phyloP scores from a whole-genome alignment of 2,113 vertebrate genomes.

The Neodontobutis hainanensis region DNA sequence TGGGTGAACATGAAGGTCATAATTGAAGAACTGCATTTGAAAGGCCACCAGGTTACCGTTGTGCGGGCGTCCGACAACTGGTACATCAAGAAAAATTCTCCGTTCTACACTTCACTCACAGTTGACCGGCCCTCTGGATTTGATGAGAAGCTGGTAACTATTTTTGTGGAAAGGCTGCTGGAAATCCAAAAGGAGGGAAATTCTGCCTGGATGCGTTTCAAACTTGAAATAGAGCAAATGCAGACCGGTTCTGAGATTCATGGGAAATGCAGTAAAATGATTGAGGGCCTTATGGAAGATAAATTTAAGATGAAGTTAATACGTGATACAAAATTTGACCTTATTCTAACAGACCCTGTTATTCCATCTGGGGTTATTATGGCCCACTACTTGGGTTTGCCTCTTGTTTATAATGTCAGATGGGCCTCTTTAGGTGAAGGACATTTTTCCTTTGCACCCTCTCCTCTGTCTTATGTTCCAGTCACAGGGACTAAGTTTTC shows the following conservation, averaged over 20 bases:
- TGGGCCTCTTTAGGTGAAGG: slow-evolving; percentile 68
- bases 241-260: not conserved
- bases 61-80: slow-evolving; percentile 48
- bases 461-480: slow-evolving; percentile 74
- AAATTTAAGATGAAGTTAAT: slow-evolving; percentile 45
- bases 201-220: slow-evolving; percentile 35
- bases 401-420: slow-evolving; percentile 72
- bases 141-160: slow-evolving; percentile 34
- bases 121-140: slow-evolving; percentile 35
- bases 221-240: slow-evolving; percentile 45
- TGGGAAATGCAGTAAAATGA: slow-evolving; percentile 11
- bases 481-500: slow-evolving; percentile 40
- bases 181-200: slow-evolving; percentile 42
- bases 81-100: slow-evolving; percentile 67
- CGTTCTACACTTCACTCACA: slow-evolving; percentile 51
- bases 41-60: slow-evolving; percentile 58
- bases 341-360: slow-evolving; percentile 64
- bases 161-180: slow-evolving; percentile 32
- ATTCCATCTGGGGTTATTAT: slow-evolving; percentile 50
- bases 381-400: slow-evolving; percentile 60
- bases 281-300: slow-evolving; percentile 46
- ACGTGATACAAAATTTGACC: slow-evolving; percentile 57
- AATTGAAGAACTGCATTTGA: slow-evolving; percentile 59
- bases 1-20: slow-evolving; percentile 74
- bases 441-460: slow-evolving; percentile 66